A percentile compares a stretch with the other conserved stretches of the same genome.
These are phyloP conservation scores for Arge pagana DNA, from an alignment of 2,888 invertebrate genomes.

Conservation along the genomic window DNA sequence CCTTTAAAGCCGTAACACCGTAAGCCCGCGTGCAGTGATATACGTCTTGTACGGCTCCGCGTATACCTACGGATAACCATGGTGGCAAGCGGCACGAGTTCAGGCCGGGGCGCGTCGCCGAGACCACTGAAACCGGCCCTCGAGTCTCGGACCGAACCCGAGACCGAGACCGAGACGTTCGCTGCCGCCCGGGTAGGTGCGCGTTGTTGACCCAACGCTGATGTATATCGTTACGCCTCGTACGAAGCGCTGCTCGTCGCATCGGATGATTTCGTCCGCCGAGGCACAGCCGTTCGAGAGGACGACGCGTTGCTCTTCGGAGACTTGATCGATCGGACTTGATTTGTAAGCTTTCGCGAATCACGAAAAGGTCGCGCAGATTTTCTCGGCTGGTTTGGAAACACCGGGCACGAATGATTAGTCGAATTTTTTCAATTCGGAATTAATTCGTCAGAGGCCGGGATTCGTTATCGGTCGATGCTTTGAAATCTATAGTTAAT, in stretches of 20 bases:
- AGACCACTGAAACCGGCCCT: slow-evolving; percentile 34
- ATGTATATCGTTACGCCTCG: slow-evolving; percentile 46
- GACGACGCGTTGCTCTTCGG: too few relatives aligned
- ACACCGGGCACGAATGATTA: not conserved
- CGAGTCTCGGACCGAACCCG: slow-evolving; percentile 42
- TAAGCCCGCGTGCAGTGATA: slow-evolving; percentile 34
- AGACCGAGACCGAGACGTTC: slow-evolving; percentile 33
- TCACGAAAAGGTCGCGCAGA: too few relatives aligned
- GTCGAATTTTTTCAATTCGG: slow-evolving; percentile 16
- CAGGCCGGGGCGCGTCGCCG: slow-evolving; percentile 49
- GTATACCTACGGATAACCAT: slow-evolving; percentile 26
- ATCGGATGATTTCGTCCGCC: too few relatives aligned
- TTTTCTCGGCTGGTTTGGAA: too few relatives aligned
- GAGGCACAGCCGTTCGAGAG: too few relatives aligned
- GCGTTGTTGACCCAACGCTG: slow-evolving; percentile 54
- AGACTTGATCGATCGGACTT: too few relatives aligned
- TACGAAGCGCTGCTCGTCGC: slow-evolving; percentile 16
- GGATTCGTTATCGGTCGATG: slow-evolving; percentile 12
- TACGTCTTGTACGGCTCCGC: slow-evolving; percentile 44
- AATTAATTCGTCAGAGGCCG: slow-evolving; percentile 16
- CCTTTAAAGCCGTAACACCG: slow-evolving; percentile 17
- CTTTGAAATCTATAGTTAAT: slow-evolving; percentile 18
- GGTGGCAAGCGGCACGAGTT: slow-evolving; percentile 49
- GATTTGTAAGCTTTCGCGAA: too few relatives aligned
- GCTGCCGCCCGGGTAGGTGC: slow-evolving; percentile 50